Percentiles rank a stretch among this genome's conserved stretches.
Conservation (phyloP, 2,888 invertebrate species). For the Nemotelus pantherinus region DNA sequence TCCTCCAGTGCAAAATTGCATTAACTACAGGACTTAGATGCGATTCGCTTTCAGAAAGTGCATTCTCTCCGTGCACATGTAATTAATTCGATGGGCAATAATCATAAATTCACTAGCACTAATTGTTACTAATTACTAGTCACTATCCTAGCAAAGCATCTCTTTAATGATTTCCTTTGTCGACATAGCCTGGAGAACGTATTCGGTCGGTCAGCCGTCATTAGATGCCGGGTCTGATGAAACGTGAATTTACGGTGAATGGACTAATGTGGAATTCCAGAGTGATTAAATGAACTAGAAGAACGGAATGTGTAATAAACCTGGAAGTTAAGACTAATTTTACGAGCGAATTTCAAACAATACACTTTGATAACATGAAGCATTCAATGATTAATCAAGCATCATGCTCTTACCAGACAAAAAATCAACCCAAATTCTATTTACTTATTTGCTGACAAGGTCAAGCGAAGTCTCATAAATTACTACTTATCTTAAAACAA, state of each 20-base stretch:
- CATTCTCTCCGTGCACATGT: slow-evolving; percentile 27
- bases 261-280: slow-evolving; percentile 22
- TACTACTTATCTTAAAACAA: no score
- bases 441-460: no score
- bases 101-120: slow-evolving; percentile 45
- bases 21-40: slow-evolving; percentile 18
- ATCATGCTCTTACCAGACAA: no score
- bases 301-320: slow-evolving; percentile 24
- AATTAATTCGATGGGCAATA: slow-evolving; percentile 46
- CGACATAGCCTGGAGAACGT: not conserved
- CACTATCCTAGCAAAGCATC: slow-evolving; percentile 33
- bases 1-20: slow-evolving; percentile 33
- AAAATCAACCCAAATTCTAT: no score
- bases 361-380: no score
- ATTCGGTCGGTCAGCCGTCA: slow-evolving; percentile 27
- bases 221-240: slow-evolving; percentile 30
- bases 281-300: slow-evolving; percentile 29
- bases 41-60: not conserved
- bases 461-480: no score
- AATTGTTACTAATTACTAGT: slow-evolving; percentile 44
- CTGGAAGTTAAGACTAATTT: slow-evolving; percentile 10
- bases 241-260: slow-evolving; percentile 39
- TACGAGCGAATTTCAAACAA: not conserved
- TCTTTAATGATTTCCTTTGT: slow-evolving; percentile 16
- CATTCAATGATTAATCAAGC: no score